Conservation (phyloP, 2,113 vertebrate genomes). For the Crotalus helleri region DNA sequence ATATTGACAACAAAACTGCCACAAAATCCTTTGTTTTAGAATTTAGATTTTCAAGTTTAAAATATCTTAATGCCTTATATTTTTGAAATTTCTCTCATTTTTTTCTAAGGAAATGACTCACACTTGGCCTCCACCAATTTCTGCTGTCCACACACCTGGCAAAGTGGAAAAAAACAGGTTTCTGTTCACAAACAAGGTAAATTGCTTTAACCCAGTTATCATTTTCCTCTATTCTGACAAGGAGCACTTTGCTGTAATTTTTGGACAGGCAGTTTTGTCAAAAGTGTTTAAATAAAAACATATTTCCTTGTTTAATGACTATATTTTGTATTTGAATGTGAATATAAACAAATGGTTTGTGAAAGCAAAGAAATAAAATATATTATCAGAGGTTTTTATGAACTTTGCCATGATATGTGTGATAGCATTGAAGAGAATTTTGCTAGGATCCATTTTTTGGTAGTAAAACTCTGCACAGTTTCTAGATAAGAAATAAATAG, state of each 20-base stretch:
- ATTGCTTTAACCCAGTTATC: slow-evolving; percentile 4
- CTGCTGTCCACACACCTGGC: slow-evolving; percentile 81
- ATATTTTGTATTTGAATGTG: not conserved
- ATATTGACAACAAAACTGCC: not conserved
- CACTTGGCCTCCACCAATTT: slow-evolving; percentile 81
- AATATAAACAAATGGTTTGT: not conserved
- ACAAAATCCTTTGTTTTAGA: not conserved
- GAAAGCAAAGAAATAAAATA: not conserved
- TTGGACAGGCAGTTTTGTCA: not conserved
- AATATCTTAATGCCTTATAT: not conserved
- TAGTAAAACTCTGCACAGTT: not conserved
- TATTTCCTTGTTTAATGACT: not conserved
- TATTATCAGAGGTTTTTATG: not conserved
- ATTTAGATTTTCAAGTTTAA: slow-evolving; percentile 7
- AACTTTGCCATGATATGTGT: not conserved
- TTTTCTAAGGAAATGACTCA: slow-evolving; percentile 88
- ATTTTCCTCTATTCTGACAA: not conserved
- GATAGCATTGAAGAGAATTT: not conserved
- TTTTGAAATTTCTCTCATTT: slow-evolving; percentile 44
- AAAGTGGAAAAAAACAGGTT: slow-evolving; percentile 81
- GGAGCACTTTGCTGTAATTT: not conserved
- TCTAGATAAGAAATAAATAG: not conserved
- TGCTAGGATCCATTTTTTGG: not conserved
- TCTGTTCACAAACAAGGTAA: slow-evolving; percentile 85
- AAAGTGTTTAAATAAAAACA: not conserved